Base-by-base conservation (phyloP, 2,113 vertebrate genomes). In the Protomyctophum bolini region DNA sequence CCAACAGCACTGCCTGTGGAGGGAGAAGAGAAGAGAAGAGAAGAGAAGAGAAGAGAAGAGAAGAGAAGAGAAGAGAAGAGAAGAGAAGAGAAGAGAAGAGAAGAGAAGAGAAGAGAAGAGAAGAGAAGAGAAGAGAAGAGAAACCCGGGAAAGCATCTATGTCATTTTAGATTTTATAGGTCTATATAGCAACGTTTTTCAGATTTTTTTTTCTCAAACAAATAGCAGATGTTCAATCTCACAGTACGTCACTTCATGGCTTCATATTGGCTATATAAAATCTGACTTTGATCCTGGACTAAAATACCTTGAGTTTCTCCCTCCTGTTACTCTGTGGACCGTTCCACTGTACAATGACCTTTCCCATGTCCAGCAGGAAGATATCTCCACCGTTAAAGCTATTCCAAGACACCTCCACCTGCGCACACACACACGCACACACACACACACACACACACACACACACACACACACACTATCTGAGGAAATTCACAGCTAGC, bases 261-360 rank as follows among this genome's bases (percentile, higher is more conserved):
- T 21, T 21, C 21, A 21, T 21, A 21, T 21, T 21, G 21, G 21
- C 21, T 21, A 21, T 21, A 21, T 21, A 21, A 21, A 21, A 41
- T 41, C 5, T 41, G 33, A 41, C 33, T 41, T 41, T 41, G 33
- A 41, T 41, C 33, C 33, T 41, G 33, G 33, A 41, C 5, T 41
- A 41, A 41, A 6, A 29, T 68, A 96, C 96, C 90, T 95, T 95
- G n/a, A 96, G 85, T 78, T 93, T 96, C 83, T 97, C 95, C 14
- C 89, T 88, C 80, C 92, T 91, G 92, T 95, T 96, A 91, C 96
- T 96, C 60, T 87, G 90, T 15, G 94, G 94, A 0, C 96, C 95
- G 0, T 96, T 97, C 96, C 96, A 97, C 85, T 97, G 96, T 81
- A 97, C 93, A 10, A 97, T 93, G 66, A 92, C 91, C 83, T 97